Conservation (phyloP, 2,888 invertebrate genomes). For the Tenthredo scrophulariae region DNA sequence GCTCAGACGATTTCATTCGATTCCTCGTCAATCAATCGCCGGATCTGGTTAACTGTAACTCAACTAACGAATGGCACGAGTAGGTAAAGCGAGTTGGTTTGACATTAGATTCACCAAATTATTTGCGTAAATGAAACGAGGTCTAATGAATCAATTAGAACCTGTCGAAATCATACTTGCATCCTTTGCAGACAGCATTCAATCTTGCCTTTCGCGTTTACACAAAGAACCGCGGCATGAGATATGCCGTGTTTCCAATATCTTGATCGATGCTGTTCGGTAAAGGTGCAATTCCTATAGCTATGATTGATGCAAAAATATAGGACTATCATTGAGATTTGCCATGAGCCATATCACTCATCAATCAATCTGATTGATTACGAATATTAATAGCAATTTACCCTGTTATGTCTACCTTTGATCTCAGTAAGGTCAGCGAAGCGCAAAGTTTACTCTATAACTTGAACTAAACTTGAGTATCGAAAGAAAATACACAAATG, state of each 20-base stretch:
- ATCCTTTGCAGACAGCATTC: background rate
- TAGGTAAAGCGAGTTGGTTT: background rate
- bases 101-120: background rate
- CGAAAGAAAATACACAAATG: background rate
- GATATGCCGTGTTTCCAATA: background rate
- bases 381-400: background rate
- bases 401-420: background rate
- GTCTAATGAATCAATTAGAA: constrained; percentile 8
- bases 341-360: background rate
- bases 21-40: constrained; percentile 23
- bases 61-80: constrained; percentile 7
- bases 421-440: background rate
- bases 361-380: background rate
- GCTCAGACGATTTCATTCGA: constrained; percentile 17
- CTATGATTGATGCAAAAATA: background rate
- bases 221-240: background rate
- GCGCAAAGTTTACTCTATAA: background rate
- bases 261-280: background rate
- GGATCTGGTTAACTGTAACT: background rate
- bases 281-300: background rate
- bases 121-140: background rate
- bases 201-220: background rate
- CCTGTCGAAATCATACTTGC: background rate
- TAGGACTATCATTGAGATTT: background rate
- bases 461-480: background rate